Base-by-base conservation (phyloP, 2,113 vertebrate species). In the Pelvicachromis taeniatus region DNA sequence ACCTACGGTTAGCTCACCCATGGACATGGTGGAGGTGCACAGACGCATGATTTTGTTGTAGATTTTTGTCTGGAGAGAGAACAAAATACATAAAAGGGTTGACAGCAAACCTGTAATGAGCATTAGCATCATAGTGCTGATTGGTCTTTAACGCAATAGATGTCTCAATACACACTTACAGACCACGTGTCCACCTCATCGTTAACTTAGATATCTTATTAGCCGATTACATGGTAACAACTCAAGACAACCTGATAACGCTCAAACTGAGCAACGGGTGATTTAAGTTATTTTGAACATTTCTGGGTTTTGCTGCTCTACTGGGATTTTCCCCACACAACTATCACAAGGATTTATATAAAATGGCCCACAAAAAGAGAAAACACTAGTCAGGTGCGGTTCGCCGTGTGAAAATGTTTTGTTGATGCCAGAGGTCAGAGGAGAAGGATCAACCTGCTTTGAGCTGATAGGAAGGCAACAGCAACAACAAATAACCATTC, bases 41-140 rank as follows among this genome's bases (percentile, higher is more conserved):
- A 99, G 96, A 53, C 97, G 97, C 97, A 99, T 98, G 83, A 99
- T 99, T 95, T 99, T 99, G 91, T 98, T 99, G 95, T 99, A 99
- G 95, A 99, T 99, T 95, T 99, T 99, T 80, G 97, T 98, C 99
- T 99, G 91, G 33, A 91, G 94, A 89, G 42, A 56, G 90, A 35
- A 95, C 4, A 58, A 48, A 55, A 7, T 14, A 16, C 40, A n/a
- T 4, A 0, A 53, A 33, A 78, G 9, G 23, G 0, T 0, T 50
- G 16, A 73, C 68, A 45, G 68, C 6, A 48, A 73, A 21, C 42
- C 0, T 31, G 16, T 50, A 11, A 2, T 73, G 10, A 73, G 29
- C 23, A 73, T 50, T 50, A 75, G 42, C 3, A 70, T 4, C 10
- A 45, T 10, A 45, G 38, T 17, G 38, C 9, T 48, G 9, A 29